Conservation (phyloP, 2,113 vertebrate species). For the Morone chrysops region DNA sequence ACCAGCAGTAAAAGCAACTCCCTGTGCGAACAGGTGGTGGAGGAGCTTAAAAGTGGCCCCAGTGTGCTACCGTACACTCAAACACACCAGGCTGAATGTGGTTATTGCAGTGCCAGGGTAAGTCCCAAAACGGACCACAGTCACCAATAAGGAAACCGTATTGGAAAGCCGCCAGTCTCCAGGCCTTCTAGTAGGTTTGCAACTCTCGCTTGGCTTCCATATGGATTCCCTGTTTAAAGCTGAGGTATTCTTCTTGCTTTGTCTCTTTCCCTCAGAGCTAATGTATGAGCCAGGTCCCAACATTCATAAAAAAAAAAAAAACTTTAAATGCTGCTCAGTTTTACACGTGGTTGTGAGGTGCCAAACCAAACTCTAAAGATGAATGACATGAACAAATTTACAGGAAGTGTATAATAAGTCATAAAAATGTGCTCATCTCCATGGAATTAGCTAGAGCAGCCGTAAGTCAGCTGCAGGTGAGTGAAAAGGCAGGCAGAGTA, state of each 20-base stretch:
- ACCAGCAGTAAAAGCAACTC: conserved; percentile 56
- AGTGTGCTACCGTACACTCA: conserved; percentile 30
- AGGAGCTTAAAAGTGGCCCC: conserved; percentile 35
- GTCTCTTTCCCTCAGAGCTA: conserved; percentile 3
- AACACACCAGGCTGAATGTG: neutral
- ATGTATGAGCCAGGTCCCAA: neutral
- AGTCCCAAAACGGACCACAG: conserved; percentile 11
- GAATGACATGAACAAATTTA: conserved; percentile 38
- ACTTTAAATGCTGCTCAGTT: conserved; percentile 24
- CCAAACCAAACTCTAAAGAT: conserved; percentile 23
- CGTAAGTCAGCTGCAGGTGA: conserved; percentile 18
- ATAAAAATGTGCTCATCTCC: conserved; percentile 10
- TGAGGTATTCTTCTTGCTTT: conserved; percentile 24
- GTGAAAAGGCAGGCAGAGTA: neutral
- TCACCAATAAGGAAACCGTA: neutral
- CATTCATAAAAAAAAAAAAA: conserved; percentile 5
- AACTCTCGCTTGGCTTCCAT: conserved; percentile 11
- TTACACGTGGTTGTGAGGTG: conserved; percentile 17
- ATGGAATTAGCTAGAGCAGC: conserved; percentile 28
- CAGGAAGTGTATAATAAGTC: conserved; percentile 27
- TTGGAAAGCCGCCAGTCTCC: conserved; percentile 17
- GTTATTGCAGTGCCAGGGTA: neutral
- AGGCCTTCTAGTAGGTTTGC: neutral
- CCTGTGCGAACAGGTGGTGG: conserved; percentile 65
- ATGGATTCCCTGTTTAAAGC: conserved; percentile 23